Conservation (phyloP, 2,113 vertebrate species). For the Phylloscopus trochiloides region DNA sequence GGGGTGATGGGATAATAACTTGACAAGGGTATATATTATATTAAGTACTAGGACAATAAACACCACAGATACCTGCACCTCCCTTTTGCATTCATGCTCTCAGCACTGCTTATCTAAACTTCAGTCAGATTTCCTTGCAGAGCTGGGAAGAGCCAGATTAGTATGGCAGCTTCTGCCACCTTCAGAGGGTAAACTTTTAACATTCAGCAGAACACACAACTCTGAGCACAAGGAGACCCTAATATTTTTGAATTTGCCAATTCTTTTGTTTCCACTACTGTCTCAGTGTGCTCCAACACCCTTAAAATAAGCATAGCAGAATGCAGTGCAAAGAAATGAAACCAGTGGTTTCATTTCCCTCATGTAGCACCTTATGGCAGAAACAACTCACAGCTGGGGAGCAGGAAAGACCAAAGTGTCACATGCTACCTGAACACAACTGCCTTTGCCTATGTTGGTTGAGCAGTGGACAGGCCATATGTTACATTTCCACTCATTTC, state of each 20-base stretch:
- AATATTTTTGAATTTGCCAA: neutral
- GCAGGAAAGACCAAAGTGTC: neutral
- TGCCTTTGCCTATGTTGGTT: neutral
- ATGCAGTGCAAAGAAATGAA: conserved; percentile 36
- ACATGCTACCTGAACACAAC: neutral
- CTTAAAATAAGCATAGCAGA: conserved; percentile 18
- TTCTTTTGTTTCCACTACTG: neutral
- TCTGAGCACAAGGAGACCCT: neutral
- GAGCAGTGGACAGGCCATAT: neutral
- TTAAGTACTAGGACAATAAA: neutral
- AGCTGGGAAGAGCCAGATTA: neutral
- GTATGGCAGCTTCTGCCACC: neutral
- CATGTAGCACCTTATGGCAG: neutral
- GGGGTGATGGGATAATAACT: neutral
- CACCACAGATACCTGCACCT: neutral
- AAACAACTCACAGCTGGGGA: conserved; percentile 6
- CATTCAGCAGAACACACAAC: neutral
- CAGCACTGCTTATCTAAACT: neutral
- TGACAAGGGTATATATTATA: neutral
- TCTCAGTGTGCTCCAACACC: neutral
- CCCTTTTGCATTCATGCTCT: neutral
- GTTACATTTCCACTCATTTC: neutral
- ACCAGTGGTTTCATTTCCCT: conserved; percentile 34
- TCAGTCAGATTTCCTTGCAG: neutral
- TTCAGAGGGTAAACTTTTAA: neutral